Percentiles rank a stretch among this genome's conserved stretches.
phyloP scores from a whole-genome alignment of 2,113 vertebrate genomes.

The Neotoma lepida region DNA sequence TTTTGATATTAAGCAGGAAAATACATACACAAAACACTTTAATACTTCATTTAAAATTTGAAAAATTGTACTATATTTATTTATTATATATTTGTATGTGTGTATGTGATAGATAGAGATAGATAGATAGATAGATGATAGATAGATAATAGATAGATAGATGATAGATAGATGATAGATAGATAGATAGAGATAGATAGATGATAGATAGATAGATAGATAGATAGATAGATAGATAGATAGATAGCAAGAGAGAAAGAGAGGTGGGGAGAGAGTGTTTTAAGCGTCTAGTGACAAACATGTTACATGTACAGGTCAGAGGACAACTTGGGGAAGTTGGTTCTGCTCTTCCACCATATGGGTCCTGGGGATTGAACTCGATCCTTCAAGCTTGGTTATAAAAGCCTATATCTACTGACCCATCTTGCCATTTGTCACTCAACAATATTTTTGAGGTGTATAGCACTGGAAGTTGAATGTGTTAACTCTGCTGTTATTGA shows the following conservation, averaged over 20 bases:
- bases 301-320: background rate
- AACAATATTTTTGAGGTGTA: constrained; percentile 33
- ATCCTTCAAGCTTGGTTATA: background rate
- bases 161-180: background rate
- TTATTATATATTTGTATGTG: background rate
- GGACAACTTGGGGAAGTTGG: background rate
- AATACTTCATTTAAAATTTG: background rate
- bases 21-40: background rate
- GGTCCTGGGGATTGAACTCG: background rate
- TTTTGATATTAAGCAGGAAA: constrained; percentile 32
- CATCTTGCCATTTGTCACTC: background rate
- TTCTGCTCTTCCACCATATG: background rate
- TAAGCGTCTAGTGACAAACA: background rate
- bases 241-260: background rate
- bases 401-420: background rate
- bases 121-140: background rate
- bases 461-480: constrained; percentile 56
- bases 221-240: background rate
- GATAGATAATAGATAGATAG: background rate
- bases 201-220: background rate
- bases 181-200: background rate
- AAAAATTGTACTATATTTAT: background rate
- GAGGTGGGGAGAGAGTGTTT: background rate
- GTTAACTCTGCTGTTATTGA: constrained; percentile 59
- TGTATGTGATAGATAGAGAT: background rate